Conservation (phyloP, 2,113 vertebrate species). For the Xenopus tropicalis region DNA sequence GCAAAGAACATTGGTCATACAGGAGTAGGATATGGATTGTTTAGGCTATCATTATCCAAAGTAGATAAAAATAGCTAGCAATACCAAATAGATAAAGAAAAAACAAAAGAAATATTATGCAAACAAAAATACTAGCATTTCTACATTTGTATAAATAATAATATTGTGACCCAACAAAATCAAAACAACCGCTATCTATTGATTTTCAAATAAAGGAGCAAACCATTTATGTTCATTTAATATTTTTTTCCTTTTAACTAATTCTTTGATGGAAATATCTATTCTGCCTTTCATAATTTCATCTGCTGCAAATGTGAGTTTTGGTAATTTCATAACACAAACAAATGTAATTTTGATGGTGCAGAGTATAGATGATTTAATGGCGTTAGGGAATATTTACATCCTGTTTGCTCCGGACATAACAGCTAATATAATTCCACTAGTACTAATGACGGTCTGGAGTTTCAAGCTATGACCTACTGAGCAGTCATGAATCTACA, state of each 20-base stretch:
- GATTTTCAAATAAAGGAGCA: not conserved
- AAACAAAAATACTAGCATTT: no score
- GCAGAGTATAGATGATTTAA: constrained; percentile 51
- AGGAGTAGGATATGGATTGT: no score
- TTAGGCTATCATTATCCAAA: no score
- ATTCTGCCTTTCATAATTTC: constrained; percentile 56
- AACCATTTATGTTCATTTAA: constrained; percentile 37
- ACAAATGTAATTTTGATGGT: constrained; percentile 63
- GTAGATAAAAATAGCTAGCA: no score
- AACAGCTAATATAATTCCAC: constrained; percentile 56
- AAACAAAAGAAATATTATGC: no score
- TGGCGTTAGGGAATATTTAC: constrained; percentile 53
- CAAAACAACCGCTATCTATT: constrained; percentile 2
- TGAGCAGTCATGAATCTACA: constrained; percentile 46
- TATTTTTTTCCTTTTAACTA: constrained; percentile 48
- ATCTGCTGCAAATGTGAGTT: constrained; percentile 59
- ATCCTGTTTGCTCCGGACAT: constrained; percentile 53
- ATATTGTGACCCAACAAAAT: not conserved
- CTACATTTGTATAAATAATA: no score
- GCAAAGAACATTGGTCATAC: no score
- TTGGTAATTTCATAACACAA: constrained; percentile 64
- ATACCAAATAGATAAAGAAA: no score
- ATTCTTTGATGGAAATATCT: constrained; percentile 57
- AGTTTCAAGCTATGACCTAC: constrained; percentile 57
- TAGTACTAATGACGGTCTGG: constrained; percentile 54